phyloP scores from a whole-genome alignment of 2,797 vertebrate species.

The Huso huso region DNA sequence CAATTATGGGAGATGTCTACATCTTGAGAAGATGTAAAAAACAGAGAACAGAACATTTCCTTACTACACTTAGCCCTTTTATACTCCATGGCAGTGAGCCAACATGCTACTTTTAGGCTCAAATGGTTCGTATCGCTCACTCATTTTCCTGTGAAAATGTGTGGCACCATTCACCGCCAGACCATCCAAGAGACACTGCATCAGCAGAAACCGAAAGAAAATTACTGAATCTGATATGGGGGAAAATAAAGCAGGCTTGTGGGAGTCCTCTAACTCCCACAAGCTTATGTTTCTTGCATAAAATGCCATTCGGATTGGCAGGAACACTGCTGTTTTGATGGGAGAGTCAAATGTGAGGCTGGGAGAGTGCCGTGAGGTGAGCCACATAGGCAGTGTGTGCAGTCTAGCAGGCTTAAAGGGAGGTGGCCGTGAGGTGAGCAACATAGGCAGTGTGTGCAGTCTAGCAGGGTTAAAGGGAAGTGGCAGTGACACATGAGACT shows the following conservation, averaged over 20 bases:
- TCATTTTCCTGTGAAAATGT: constrained; percentile 40
- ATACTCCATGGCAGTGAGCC: constrained; percentile 53
- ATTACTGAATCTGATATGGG: constrained; percentile 25
- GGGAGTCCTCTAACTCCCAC: constrained; percentile 30
- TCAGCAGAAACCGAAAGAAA: constrained; percentile 46
- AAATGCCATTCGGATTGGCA: constrained; percentile 33
- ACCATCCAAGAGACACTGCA: constrained; percentile 44
- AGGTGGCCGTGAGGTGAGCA: constrained; percentile 20
- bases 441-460: constrained; percentile 33
- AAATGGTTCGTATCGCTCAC: constrained; percentile 49
- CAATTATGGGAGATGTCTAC: too few relatives aligned
- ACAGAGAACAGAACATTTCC: constrained; percentile 45
- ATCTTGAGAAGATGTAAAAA: constrained; percentile 35
- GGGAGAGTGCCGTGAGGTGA: constrained; percentile 24
- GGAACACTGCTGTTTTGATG: constrained; percentile 41
- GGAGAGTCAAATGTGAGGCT: constrained; percentile 36
- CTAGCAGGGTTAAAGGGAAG: constrained; percentile 49
- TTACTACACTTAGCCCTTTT: constrained; percentile 43
- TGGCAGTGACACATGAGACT: constrained; percentile 47
- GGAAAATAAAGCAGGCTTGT: constrained; percentile 31
- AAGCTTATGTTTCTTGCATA: constrained; percentile 29
- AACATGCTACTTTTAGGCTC: constrained; percentile 27
- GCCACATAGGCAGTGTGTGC: constrained; percentile 23
- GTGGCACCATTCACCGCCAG: constrained; percentile 36
- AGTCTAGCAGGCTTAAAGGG: constrained; percentile 50